Evolutionary conservation across 2,113 vertebrate species (phyloP).

Genomic region (Nibea albiflora): DNA sequence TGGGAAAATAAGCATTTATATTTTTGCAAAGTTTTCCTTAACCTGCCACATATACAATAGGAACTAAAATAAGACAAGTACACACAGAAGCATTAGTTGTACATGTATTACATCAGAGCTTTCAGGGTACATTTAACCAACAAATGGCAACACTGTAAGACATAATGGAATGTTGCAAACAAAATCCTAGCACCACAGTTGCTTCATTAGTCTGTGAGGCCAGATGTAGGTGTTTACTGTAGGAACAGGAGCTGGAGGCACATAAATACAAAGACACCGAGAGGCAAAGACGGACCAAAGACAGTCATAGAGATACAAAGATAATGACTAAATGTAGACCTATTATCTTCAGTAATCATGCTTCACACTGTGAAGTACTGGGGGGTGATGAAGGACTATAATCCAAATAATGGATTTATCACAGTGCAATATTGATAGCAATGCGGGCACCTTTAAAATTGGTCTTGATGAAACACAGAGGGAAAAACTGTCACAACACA

Average conservation of each 20-base stretch:
- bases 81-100: not conserved
- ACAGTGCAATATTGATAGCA: slow-evolving; percentile 6
- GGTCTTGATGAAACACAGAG: not conserved
- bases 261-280: slow-evolving; percentile 11
- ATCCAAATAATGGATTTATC: slow-evolving; percentile 20
- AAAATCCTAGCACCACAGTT: not conserved
- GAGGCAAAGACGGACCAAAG: slow-evolving; percentile 1
- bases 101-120: slow-evolving; percentile 50
- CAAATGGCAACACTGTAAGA: slow-evolving; percentile 12
- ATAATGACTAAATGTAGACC: not conserved
- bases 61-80: not conserved
- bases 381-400: not conserved
- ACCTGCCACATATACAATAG: not conserved
- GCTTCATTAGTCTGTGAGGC: slow-evolving; percentile 1
- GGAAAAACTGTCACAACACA: slow-evolving; percentile 33
- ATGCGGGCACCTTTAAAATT: not conserved
- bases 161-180: slow-evolving; percentile 17
- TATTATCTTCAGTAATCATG: not conserved
- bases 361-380: slow-evolving; percentile 8
- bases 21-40: not conserved
- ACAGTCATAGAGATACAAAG: not conserved
- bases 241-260: slow-evolving; percentile 31
- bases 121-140: slow-evolving; percentile 20
- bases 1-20: not conserved
- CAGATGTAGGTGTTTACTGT: not conserved